Conservation (phyloP, 2,797 vertebrate species). For the Sebastes kiyomatsui region DNA sequence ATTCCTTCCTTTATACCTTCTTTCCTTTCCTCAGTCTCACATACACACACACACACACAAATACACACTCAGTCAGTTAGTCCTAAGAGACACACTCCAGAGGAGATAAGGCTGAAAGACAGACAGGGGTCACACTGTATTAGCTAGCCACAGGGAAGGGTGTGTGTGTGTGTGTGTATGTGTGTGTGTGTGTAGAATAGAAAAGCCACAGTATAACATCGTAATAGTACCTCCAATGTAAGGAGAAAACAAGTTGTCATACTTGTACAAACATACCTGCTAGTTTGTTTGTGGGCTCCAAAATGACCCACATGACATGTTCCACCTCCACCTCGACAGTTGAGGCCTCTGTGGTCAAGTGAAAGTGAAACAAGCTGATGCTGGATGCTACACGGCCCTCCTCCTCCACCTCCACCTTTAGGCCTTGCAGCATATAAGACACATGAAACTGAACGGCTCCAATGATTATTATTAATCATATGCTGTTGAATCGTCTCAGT, state of each 20-base stretch:
- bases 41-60: not conserved
- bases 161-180: slow-evolving; percentile 20
- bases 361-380: no score
- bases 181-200: not conserved
- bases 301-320: not conserved
- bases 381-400: no score
- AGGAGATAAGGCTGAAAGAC: slow-evolving; percentile 66
- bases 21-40: slow-evolving; percentile 16
- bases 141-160: slow-evolving; percentile 43
- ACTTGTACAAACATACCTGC: not conserved
- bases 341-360: no score
- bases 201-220: not conserved
- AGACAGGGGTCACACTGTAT: slow-evolving; percentile 66
- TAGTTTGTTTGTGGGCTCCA: not conserved
- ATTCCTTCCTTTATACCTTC: slow-evolving; percentile 29
- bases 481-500: no score
- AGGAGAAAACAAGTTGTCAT: not conserved
- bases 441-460: no score
- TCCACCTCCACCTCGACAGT: no score
- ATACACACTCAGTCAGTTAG: slow-evolving; percentile 11
- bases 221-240: not conserved
- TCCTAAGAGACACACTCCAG: slow-evolving; percentile 46
- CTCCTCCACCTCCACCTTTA: no score
- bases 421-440: no score
- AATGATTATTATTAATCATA: no score